phyloP scores from a whole-genome alignment of 1,140 invertebrate species.

The Drosophila kanapiae region DNA sequence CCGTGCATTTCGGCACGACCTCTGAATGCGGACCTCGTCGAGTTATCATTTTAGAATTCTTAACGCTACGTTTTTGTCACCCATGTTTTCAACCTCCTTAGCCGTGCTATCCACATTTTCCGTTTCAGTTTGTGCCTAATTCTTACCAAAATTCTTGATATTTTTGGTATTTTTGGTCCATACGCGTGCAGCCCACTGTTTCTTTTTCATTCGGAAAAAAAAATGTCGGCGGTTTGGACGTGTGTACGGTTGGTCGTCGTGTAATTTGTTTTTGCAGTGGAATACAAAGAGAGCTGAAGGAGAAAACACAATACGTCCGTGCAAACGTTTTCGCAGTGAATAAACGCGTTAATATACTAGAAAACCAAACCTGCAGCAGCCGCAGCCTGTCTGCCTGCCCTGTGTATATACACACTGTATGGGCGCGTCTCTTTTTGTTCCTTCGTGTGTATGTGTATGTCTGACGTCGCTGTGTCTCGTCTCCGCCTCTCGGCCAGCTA shows the following conservation, averaged over 20 bases:
- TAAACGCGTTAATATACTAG: background rate
- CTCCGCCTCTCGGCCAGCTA: constrained; percentile 27
- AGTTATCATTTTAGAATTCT: too few species aligned
- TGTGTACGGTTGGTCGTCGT: constrained; percentile 16
- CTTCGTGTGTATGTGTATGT: constrained; percentile 51
- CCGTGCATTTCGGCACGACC: too few species aligned
- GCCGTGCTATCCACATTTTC: too few species aligned
- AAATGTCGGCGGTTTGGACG: constrained; percentile 33
- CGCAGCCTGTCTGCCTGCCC: background rate
- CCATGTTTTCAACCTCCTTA: too few species aligned
- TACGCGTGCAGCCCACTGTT: too few species aligned
- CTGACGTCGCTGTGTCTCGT: constrained; percentile 49
- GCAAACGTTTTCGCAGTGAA: background rate
- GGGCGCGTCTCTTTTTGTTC: constrained; percentile 59
- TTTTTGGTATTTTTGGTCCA: too few species aligned
- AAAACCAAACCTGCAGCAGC: background rate
- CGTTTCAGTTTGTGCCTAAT: too few species aligned
- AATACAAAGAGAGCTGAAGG: constrained; percentile 29
- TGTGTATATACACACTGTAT: constrained; percentile 33
- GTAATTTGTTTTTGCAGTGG: constrained; percentile 55
- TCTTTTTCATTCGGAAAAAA: constrained; percentile 13
- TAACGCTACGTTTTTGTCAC: too few species aligned
- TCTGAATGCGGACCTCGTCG: too few species aligned
- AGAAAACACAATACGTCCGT: constrained; percentile 1
- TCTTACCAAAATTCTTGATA: too few species aligned